A percentile compares a stretch with the other conserved stretches of the same genome.
phyloP scores from a whole-genome alignment of 2,888 invertebrate genomes.

The Polyommatus iphigenia region DNA sequence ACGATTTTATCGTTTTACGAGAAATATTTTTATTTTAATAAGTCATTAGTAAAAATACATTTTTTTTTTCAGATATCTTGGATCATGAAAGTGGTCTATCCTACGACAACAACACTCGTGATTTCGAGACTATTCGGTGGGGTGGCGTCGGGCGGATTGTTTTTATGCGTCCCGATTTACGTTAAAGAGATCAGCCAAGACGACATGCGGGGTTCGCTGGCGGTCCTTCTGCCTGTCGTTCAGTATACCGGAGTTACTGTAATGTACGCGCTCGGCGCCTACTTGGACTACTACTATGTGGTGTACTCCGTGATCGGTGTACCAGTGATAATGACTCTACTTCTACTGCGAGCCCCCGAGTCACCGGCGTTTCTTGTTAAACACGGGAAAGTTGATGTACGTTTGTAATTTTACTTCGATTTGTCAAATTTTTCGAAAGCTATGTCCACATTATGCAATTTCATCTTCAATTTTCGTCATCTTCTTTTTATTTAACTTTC shows the following conservation, averaged over 20 bases:
- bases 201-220: constrained; percentile 56
- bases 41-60: not conserved
- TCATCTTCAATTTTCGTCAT: too few relatives aligned
- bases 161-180: constrained; percentile 59
- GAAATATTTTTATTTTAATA: not conserved
- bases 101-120: constrained; percentile 50
- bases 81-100: constrained; percentile 55
- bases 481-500: too few relatives aligned
- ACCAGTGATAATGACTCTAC: constrained; percentile 49
- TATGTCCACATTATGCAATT: too few relatives aligned
- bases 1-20: too few relatives aligned
- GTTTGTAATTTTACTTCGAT: constrained; percentile 33
- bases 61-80: constrained; percentile 53
- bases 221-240: constrained; percentile 53
- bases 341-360: constrained; percentile 62
- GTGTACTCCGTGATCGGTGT: constrained; percentile 52
- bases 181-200: constrained; percentile 63
- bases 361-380: constrained; percentile 67
- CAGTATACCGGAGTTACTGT: constrained; percentile 56
- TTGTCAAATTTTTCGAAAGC: too few relatives aligned
- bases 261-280: constrained; percentile 61
- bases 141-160: constrained; percentile 58
- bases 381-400: constrained; percentile 56
- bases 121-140: constrained; percentile 57
- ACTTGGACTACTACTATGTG: constrained; percentile 54